Base-by-base conservation (phyloP, 2,888 invertebrate species). In the Acronicta psi region DNA sequence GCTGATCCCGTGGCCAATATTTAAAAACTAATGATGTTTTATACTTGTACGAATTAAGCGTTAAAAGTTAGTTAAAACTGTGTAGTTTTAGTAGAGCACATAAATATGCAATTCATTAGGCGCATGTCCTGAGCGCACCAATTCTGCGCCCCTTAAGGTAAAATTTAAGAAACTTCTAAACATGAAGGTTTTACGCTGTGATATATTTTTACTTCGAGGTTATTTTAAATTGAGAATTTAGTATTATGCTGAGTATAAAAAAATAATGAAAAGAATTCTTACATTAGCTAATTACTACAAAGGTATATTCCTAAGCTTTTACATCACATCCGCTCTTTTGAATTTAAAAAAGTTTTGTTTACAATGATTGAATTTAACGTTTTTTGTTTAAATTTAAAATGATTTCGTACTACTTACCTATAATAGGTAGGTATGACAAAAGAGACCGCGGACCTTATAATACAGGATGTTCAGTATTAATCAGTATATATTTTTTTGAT, bases 31-130 rank as follows among this genome's bases (percentile, higher is more conserved):
- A 60, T 50, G n/a, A 55, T 38, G 11, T 34, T 37, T 40, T 40
- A 57, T 59, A 57, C 43, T 59, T 13, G n/a, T 18, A 52, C 13
- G 8, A 64, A 65, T 59, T 66, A 55, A 55, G 23, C 31, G 16
- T 49, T 9, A 54, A 18, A 16, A 56, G 29, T 52, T 45, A 46
- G 62, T 31, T 2, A 34, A 29, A 53, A 31, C 20, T n/a, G 10
- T 42, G 41, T 43, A 36, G 43, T 40, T 49, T 14, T 31, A 11
- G 18, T 18, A 29, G 36, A 60, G 40, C 11, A 34, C 17, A 71
- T 72, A 62, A 69, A 71, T 49, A 53, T 75, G 59, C 62, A 69
- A 46, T 59, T 67, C 56, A 69, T 66, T 40, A 49, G 25, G 47
- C 59, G 36, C 44, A 36, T 59, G 41, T 63, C 66, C 69, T 52